phyloP scores from a whole-genome alignment of 2,888 invertebrate species.

The Molanna angustata region DNA sequence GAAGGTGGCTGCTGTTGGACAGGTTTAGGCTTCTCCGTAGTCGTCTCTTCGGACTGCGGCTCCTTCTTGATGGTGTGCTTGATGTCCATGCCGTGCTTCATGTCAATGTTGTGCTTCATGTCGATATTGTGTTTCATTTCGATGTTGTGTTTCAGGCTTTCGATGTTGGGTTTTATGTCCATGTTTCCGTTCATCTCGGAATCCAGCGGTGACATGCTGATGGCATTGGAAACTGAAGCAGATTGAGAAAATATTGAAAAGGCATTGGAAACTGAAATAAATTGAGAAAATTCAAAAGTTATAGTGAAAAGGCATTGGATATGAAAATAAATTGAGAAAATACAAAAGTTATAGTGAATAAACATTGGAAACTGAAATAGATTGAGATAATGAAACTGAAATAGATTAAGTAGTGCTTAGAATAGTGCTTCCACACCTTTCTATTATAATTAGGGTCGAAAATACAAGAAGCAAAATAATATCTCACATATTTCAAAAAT shows the following conservation, averaged over 20 bases:
- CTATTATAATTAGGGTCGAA: too few species aligned
- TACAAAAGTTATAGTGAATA: too few species aligned
- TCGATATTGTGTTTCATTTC: slow-evolving; percentile 11
- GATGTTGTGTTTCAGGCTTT: slow-evolving; percentile 14
- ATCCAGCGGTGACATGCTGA: slow-evolving; percentile 29
- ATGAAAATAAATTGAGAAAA: too few species aligned
- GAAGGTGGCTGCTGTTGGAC: slow-evolving; percentile 39
- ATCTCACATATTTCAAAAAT: too few species aligned
- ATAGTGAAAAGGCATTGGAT: too few species aligned
- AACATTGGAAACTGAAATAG: too few species aligned
- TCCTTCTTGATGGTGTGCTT: slow-evolving; percentile 23
- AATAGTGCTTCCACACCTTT: too few species aligned
- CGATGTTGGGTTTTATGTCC: slow-evolving; percentile 17
- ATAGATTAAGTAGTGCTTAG: too few species aligned
- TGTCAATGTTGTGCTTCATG: slow-evolving; percentile 12
- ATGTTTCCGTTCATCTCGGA: slow-evolving; percentile 19
- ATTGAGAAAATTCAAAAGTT: not conserved
- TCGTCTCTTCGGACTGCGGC: slow-evolving; percentile 36
- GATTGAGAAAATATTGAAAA: not conserved
- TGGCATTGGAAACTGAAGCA: slow-evolving; percentile 24
- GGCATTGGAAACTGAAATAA: not conserved
- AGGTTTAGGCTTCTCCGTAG: slow-evolving; percentile 42
- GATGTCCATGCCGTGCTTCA: not conserved
- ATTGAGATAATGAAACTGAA: too few species aligned
- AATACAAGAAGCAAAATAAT: too few species aligned